Base-by-base conservation (phyloP, 2,888 invertebrate species). In the Gerris lacustris region DNA sequence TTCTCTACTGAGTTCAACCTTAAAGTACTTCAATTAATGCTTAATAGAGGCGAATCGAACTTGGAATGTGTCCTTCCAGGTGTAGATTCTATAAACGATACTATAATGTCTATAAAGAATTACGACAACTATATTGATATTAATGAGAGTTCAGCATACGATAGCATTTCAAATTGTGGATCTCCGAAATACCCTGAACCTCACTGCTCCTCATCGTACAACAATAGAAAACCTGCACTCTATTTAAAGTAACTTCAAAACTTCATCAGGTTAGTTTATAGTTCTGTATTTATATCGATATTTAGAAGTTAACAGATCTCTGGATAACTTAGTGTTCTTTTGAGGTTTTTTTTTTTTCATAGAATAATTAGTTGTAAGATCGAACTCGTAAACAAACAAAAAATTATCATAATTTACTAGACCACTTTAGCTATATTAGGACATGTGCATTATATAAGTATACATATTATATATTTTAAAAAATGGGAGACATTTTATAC, bases 1-100 rank as follows among this genome's bases (percentile, higher is more conserved):
- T 71, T 71, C 43, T 71, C 71, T n/a, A 69, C 71, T n/a, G 67
- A 69, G 44, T 71, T 71, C n/a, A 71, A 69, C 43, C 17, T 71
- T 9, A 69, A 64, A 63, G 15, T 71, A 6, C 45, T 69, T 43
- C 66, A 69, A 63, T 67, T 6, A 17, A 67, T 71, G 69, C 44
- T 69, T 6, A 9, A 55, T 67, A 43, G 67, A n/a, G 69, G 67
- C 47, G 67, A 67, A 17, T 55, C 66, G 43, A 67, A 69, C 66
- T 45, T 71, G 11, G 71, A 71, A 6, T 71, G 67, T 63, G 55
- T 71, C 45, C 18, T 71, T 18, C 68, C 68, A n/a, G 71, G 69
- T 31, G 68, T 62, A 44, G 44, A 44, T 18, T 62, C 6, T 67
- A 66, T 67, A 5, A 71, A 71, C 6, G 71, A 71, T 63, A 47